These are phyloP conservation scores for Ectemnius cavifrons DNA, from an alignment of 2,888 invertebrate species.

Conservation along the genomic window DNA sequence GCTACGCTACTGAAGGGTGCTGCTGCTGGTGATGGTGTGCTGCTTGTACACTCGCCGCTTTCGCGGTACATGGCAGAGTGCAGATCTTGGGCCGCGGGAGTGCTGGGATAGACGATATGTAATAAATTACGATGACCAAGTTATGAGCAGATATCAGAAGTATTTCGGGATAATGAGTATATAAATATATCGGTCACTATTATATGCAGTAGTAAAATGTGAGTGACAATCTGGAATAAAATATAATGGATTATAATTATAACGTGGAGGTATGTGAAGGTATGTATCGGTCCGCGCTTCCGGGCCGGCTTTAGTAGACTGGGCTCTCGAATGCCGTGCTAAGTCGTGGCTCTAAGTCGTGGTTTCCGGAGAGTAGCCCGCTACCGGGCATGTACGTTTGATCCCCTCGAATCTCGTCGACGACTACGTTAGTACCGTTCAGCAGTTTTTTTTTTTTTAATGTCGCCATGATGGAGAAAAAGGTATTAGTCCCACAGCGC, in stretches of 20 bases:
- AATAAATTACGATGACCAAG: slow-evolving; percentile 63
- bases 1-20: slow-evolving; percentile 5
- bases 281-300: slow-evolving; percentile 30
- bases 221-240: slow-evolving; percentile 77
- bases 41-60: background rate
- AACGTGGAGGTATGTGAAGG: slow-evolving; percentile 60
- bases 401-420: slow-evolving; percentile 46
- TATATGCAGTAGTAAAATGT: slow-evolving; percentile 69
- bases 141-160: slow-evolving; percentile 63
- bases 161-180: slow-evolving; percentile 63
- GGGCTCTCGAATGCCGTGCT: slow-evolving; percentile 22
- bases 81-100: slow-evolving; percentile 64
- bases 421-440: slow-evolving; percentile 53
- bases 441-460: slow-evolving; percentile 32
- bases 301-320: slow-evolving; percentile 22
- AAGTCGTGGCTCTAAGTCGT: slow-evolving; percentile 11
- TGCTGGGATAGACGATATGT: slow-evolving; percentile 59
- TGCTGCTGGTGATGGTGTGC: background rate
- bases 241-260: slow-evolving; percentile 75
- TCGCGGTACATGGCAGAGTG: slow-evolving; percentile 59
- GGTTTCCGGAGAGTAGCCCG: background rate
- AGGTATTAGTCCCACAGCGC: slow-evolving; percentile 48
- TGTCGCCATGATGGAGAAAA: slow-evolving; percentile 39
- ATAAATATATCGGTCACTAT: slow-evolving; percentile 63
- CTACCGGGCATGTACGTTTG: slow-evolving; percentile 18